A percentile compares a stretch with the other conserved stretches of the same genome.
Evolutionary conservation across 2,797 vertebrate genomes (phyloP).

Genomic region (Melanotaenia nigrans): DNA sequence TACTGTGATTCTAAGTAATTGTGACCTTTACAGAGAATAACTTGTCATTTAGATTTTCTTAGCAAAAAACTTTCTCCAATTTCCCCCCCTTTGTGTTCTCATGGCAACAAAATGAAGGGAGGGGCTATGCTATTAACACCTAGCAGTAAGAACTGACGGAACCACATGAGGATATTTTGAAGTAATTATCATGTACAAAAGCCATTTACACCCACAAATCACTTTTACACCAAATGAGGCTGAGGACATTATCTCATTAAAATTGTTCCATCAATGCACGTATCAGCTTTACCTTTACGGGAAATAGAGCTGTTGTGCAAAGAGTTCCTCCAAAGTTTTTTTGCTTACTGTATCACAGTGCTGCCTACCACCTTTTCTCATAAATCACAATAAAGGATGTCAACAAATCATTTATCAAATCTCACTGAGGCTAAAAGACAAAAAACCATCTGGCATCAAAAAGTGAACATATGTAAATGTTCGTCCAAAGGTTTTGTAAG

Average conservation of each 20-base stretch:
- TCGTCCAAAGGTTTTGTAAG: constrained; percentile 16
- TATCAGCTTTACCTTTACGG: constrained; percentile 34
- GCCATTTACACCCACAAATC: constrained; percentile 44
- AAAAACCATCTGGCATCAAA: constrained; percentile 33
- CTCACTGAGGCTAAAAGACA: constrained; percentile 25
- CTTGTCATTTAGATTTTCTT: constrained; percentile 65
- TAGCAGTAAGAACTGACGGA: constrained; percentile 39
- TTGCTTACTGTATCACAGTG: constrained; percentile 4
- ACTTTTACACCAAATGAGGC: constrained; percentile 34
- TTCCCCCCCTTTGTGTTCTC: constrained; percentile 37
- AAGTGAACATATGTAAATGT: constrained; percentile 7
- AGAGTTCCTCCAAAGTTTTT: constrained; percentile 9
- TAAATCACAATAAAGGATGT: constrained; percentile 30
- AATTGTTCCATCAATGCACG: constrained; percentile 23
- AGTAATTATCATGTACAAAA: constrained; percentile 37
- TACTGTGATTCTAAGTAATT: constrained; percentile 63
- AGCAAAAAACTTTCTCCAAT: constrained; percentile 50
- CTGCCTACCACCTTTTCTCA: constrained; percentile 13
- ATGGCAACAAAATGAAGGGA: constrained; percentile 35
- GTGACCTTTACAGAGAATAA: constrained; percentile 74
- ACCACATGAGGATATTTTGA: constrained; percentile 30
- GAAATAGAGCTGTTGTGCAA: constrained; percentile 1
- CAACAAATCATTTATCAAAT: constrained; percentile 28
- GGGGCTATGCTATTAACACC: constrained; percentile 29
- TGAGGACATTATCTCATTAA: constrained; percentile 39